A percentile compares a stretch with the other conserved stretches of the same genome.
Conservation (phyloP, 2,113 vertebrate species). For the Ursus arctos region DNA sequence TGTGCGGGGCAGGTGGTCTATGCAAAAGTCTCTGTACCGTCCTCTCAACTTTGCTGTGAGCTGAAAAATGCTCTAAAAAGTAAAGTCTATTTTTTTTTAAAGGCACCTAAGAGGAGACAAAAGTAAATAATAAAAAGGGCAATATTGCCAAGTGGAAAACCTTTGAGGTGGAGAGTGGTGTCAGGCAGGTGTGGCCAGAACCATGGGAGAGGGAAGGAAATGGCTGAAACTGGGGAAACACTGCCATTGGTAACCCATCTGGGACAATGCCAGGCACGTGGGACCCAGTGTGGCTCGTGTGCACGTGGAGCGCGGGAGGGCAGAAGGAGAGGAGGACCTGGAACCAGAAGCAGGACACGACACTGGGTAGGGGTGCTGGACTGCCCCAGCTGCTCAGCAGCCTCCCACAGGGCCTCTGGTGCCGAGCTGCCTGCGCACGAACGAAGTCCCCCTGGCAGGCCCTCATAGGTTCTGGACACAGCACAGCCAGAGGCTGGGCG, state of each 20-base stretch:
- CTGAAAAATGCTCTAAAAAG: background rate
- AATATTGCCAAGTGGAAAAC: accelerated
- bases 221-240: accelerated
- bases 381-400: accelerated
- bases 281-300: accelerated
- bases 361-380: accelerated
- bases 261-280: accelerated
- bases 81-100: background rate
- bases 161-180: accelerated
- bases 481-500: accelerated
- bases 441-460: accelerated
- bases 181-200: accelerated
- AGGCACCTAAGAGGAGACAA: background rate
- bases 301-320: accelerated
- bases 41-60: background rate
- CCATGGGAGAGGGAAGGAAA: accelerated
- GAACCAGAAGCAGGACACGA: accelerated
- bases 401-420: accelerated
- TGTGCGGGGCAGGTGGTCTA: accelerated
- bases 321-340: no score
- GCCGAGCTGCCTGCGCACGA: accelerated
- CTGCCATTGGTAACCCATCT: accelerated
- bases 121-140: no score
- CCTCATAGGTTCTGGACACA: background rate
- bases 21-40: background rate